Conservation (phyloP, 2,797 vertebrate genomes). For the Tiaroga cobitis region DNA sequence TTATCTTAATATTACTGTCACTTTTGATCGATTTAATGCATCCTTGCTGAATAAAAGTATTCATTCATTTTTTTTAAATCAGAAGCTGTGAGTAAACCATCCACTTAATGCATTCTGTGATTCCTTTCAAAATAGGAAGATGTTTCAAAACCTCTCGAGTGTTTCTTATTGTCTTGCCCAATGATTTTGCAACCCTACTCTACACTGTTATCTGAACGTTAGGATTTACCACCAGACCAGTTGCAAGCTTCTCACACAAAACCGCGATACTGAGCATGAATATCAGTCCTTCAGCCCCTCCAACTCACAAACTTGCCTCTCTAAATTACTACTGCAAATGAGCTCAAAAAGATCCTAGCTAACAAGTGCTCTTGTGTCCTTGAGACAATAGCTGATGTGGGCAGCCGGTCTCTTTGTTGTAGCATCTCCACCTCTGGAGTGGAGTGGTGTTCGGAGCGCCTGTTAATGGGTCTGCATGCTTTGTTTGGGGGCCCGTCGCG, state of each 20-base stretch:
- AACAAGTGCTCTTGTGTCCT: constrained; percentile 35
- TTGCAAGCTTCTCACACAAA: constrained; percentile 16
- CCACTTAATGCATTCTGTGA: not conserved
- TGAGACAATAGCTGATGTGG: constrained; percentile 45
- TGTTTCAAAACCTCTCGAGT: constrained; percentile 43
- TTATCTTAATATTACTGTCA: no score
- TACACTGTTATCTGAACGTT: constrained; percentile 35
- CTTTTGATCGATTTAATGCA: not conserved
- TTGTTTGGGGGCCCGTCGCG: constrained; percentile 70
- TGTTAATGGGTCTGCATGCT: constrained; percentile 72
- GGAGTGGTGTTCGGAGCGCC: constrained; percentile 67
- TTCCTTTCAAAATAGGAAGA: not conserved
- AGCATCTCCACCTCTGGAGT: constrained; percentile 58
- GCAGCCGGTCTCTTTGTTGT: constrained; percentile 39
- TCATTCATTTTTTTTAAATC: not conserved
- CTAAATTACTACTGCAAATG: constrained; percentile 41
- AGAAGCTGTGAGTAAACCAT: not conserved
- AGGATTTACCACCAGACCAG: not conserved
- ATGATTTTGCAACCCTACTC: constrained; percentile 40
- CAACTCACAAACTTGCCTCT: not conserved
- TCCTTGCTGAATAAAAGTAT: not conserved
- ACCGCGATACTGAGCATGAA: not conserved
- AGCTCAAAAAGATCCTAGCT: constrained; percentile 24
- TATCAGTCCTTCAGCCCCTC: not conserved
- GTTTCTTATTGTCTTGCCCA: constrained; percentile 38